A percentile compares a stretch with the other conserved stretches of the same genome.
These are phyloP conservation scores for Teinopalpus imperialis DNA, from an alignment of 2,888 invertebrate species.

Conservation along the genomic window DNA sequence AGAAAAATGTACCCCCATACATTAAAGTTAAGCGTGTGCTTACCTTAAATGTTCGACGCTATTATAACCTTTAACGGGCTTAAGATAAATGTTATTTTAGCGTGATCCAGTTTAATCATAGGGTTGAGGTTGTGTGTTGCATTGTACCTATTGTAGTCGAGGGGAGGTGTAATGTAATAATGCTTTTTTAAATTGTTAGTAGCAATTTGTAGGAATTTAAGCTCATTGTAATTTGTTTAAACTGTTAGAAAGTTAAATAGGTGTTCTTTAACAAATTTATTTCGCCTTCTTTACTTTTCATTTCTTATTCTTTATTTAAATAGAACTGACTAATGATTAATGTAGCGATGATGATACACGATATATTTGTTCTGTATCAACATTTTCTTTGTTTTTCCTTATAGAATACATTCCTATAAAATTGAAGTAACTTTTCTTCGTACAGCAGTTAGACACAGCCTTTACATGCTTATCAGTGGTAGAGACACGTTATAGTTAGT, in stretches of 20 bases:
- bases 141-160: slow-evolving; percentile 24
- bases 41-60: neutral
- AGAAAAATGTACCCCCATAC: slow-evolving; percentile 53
- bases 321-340: too few species aligned
- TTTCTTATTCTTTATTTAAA: too few species aligned
- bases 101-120: slow-evolving; percentile 25
- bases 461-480: too few species aligned
- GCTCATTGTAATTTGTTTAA: slow-evolving; percentile 29
- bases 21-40: neutral
- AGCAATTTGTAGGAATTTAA: slow-evolving; percentile 59
- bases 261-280: too few species aligned
- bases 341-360: too few species aligned
- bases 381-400: too few species aligned
- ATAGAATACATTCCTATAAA: too few species aligned
- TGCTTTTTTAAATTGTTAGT: slow-evolving; percentile 47
- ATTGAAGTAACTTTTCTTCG: too few species aligned
- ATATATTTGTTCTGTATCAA: too few species aligned
- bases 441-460: too few species aligned
- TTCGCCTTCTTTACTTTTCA: too few species aligned
- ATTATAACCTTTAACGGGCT: neutral
- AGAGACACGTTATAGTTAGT: too few species aligned
- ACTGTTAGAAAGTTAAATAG: slow-evolving; percentile 6
- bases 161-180: slow-evolving; percentile 62
- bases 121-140: neutral
- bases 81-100: slow-evolving; percentile 1